Evolutionary conservation across 1,140 invertebrate genomes (phyloP), one percentile per base, ranked within the genome.

Genomic region (Sinella curviseta): DNA sequence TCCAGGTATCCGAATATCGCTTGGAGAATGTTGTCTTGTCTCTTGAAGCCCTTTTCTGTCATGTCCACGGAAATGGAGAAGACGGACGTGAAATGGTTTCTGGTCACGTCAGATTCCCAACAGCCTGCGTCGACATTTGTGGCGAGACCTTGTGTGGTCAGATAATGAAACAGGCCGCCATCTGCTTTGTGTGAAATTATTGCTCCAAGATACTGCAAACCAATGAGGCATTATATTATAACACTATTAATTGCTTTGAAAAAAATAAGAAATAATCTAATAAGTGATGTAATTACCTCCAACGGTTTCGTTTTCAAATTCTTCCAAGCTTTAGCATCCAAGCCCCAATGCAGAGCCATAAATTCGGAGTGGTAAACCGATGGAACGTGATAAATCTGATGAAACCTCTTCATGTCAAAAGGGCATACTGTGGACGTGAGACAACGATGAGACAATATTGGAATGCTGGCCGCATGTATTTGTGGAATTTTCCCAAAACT

Each of bases 371-470:
- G 70, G 34, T 74, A 74, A 24, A 74, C 34, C 1, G 26, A 31
- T 16, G 70, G 70, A 12, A 74, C 70, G 8, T 36, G 70, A 33
- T 74, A 74, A 34, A 74, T 74, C 24, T 36, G 70, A 74, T 74
- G 70, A 74, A 74, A 74, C 4, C 30, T 28, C 3, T 74, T 74
- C 8, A 8, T 74, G 8, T 74, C 30, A 74, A 74, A 74, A 8
- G 70, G 70, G 24, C 16, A 24, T 8, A 8, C 24, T 8, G 30
- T 34, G 3, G 26, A 34, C 34, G n/a, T n/a, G n/a, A 34, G 17
- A 36, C 2, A 17, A 26, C 24, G 60, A 33, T 33, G 70, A 31
- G 70, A 30, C 12, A 33, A 8, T 14, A 26, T 67, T 48, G 39
- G 39, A 8, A 48, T 12, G 39, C 8, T 48, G 8, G 20, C 20